Percentiles rank a stretch among this genome's conserved stretches.
phyloP scores from a whole-genome alignment of 2,888 invertebrate genomes.

The Spialia ferax region DNA sequence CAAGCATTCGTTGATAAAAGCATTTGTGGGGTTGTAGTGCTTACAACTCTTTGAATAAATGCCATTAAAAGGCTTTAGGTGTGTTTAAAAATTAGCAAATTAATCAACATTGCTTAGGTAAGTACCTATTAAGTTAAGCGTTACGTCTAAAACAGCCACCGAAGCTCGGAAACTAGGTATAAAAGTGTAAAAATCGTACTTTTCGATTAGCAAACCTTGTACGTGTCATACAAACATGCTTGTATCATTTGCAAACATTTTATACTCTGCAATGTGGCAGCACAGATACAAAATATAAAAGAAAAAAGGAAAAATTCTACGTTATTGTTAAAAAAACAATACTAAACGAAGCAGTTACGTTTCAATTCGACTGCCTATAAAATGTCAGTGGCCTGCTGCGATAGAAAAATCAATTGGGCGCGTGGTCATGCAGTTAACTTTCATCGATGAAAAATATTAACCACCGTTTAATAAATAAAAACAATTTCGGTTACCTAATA shows the following conservation, averaged over 20 bases:
- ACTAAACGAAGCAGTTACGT: constrained; percentile 4
- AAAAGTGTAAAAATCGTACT: too few species aligned
- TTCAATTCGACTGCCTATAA: constrained; percentile 12
- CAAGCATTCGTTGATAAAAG: not conserved
- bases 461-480: not conserved
- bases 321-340: constrained; percentile 5
- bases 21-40: not conserved
- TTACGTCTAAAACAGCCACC: too few species aligned
- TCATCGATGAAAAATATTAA: not conserved
- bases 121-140: too few species aligned
- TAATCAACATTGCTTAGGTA: constrained; percentile 5
- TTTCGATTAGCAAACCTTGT: too few species aligned
- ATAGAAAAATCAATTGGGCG: constrained; percentile 10
- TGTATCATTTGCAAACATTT: too few species aligned
- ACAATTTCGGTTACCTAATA: too few species aligned
- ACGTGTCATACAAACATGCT: too few species aligned
- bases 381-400: constrained; percentile 20
- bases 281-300: not conserved
- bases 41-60: not conserved
- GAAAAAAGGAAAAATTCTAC: not conserved
- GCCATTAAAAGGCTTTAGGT: not conserved
- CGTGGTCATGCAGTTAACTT: not conserved
- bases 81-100: not conserved
- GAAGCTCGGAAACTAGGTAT: too few species aligned
- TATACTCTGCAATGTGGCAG: not conserved